Evolutionary conservation across 2,113 vertebrate species (phyloP), one percentile per base, ranked within the genome.

Genomic region (Cryptomyrus ogoouensis): DNA sequence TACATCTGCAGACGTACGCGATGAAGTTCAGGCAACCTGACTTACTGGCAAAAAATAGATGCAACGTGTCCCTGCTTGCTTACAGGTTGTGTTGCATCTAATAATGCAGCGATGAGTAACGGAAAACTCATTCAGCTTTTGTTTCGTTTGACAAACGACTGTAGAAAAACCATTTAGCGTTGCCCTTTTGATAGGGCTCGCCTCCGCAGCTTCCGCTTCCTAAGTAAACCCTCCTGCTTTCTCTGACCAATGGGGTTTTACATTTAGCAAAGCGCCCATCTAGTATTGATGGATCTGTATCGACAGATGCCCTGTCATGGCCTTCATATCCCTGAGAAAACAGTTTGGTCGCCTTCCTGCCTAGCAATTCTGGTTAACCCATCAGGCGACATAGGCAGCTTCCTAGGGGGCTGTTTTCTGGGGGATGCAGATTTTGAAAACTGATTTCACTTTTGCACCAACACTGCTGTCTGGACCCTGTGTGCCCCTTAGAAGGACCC

Each of bases 241-340:
- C 50, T 9, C 44, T 5, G 35, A 83, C 35, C 17, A 83, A 47
- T 12, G 62, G 9, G 62, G 10, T 56, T 44, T 46, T 58, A 53
- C 19, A 19, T 83, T 83, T 21, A 58, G 24, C 15, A 50, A 35
- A 24, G 4, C 39, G 52, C 58, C 52, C 53, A 56, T 89, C 89
- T 13, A n/a, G n/a, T 53, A 89, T 53, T 84, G 50, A 89, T 80
- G 83, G 39, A 2, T 19, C 49, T 58, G 1, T 53, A 89, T 80
- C 27, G 89, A 84, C 77, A 58, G 77, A 27, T 35, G 10, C 35
- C 6, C 19, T 50, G 35, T 58, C 50, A 31, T 58, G 21, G 49
- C 35, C 35, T 84, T 89, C 56, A 80, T 84, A 84, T 84, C n/a
- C 77, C 83, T 58, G 77, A 83, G 77, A 84, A 27, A 56, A 19